phyloP scores from a whole-genome alignment of 2,113 vertebrate genomes.

The Etia nguti region DNA sequence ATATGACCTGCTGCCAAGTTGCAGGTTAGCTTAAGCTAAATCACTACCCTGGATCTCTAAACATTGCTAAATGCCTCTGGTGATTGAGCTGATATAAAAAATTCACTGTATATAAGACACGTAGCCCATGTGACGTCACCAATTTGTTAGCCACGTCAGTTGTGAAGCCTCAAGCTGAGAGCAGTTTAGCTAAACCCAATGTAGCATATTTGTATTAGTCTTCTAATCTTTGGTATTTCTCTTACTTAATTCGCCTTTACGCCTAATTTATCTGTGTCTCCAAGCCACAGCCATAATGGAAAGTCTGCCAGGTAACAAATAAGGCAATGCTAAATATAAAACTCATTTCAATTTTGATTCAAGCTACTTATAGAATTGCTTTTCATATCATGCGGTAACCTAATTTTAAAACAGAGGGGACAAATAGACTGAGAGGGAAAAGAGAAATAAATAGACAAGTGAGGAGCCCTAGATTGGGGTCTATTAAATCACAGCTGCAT shows the following conservation, averaged over 20 bases:
- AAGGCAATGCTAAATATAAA: background rate
- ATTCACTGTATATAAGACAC: background rate
- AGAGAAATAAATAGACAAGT: background rate
- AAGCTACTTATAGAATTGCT: background rate
- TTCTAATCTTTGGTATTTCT: background rate
- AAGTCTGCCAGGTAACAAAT: background rate
- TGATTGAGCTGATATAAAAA: background rate
- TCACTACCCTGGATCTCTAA: background rate
- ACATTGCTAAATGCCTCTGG: background rate
- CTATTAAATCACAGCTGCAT: constrained; percentile 61
- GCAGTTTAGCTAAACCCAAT: background rate
- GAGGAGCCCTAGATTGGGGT: constrained; percentile 8
- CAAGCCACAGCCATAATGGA: background rate
- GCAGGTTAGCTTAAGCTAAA: background rate
- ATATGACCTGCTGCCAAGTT: background rate
- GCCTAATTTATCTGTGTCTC: background rate
- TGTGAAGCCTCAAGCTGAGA: background rate
- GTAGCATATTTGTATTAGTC: background rate
- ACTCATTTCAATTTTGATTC: background rate
- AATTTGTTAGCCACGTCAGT: background rate
- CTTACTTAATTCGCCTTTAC: background rate
- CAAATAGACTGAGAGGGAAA: background rate
- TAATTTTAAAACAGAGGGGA: background rate
- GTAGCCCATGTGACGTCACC: background rate
- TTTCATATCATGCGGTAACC: background rate